These are phyloP conservation scores for Schrankia costaestrigalis DNA, from an alignment of 2,888 invertebrate genomes.

Conservation along the genomic window DNA sequence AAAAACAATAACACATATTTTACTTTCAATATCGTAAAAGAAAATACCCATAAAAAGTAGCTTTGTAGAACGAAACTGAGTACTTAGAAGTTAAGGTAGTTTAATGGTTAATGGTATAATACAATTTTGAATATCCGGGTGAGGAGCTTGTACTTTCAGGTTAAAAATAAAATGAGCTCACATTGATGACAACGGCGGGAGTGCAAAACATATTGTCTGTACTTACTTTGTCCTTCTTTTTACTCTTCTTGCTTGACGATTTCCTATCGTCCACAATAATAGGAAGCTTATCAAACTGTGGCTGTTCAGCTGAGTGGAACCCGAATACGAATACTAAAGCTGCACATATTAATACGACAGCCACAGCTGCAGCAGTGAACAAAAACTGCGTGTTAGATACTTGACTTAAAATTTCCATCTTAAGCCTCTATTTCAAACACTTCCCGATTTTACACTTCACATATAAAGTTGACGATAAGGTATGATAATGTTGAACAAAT, in stretches of 20 bases:
- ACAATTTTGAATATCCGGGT: constrained; percentile 37
- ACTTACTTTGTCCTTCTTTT: constrained; percentile 86
- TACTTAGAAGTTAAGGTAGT: no score
- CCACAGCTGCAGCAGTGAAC: constrained; percentile 79
- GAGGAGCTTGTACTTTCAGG: constrained; percentile 64
- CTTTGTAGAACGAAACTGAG: no score
- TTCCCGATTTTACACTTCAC: constrained; percentile 62
- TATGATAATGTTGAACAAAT: constrained; percentile 75
- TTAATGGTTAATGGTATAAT: no score
- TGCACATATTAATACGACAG: constrained; percentile 86
- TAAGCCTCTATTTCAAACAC: constrained; percentile 50
- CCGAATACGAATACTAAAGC: constrained; percentile 89
- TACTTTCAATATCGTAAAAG: no score
- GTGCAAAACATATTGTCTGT: constrained; percentile 38
- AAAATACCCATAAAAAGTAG: no score
- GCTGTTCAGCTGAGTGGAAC: constrained; percentile 89
- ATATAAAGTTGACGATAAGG: constrained; percentile 71
- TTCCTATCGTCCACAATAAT: constrained; percentile 84
- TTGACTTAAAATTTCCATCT: constrained; percentile 82
- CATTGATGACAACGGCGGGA: constrained; percentile 48
- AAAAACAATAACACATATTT: neutral
- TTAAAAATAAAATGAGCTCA: constrained; percentile 77
- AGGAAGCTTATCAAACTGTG: constrained; percentile 87
- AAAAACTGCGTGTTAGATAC: constrained; percentile 80
- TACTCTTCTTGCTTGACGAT: constrained; percentile 83